Evolutionary conservation across 2,888 invertebrate species (phyloP).

Genomic region (Diarsia rubi): DNA sequence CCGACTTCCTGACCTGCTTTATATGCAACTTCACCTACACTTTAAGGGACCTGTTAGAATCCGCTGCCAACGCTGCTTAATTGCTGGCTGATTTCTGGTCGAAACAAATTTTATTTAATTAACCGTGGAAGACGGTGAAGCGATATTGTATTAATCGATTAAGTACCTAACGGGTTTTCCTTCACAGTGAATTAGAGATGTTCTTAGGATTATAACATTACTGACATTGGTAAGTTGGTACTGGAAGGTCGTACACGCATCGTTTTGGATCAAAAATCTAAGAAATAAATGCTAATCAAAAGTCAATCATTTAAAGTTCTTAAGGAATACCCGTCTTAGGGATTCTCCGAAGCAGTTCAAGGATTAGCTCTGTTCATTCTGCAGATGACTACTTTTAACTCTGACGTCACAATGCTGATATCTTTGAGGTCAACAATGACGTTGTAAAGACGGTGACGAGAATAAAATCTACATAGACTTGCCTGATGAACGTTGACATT

Average conservation of each 20-base stretch:
- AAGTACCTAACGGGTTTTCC: not conserved
- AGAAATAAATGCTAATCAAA: constrained; percentile 4
- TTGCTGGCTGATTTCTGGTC: too few relatives aligned
- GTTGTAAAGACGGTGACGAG: constrained; percentile 42
- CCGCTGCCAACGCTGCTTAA: too few relatives aligned
- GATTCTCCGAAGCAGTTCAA: constrained; percentile 44
- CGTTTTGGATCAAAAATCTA: not conserved
- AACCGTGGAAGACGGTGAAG: not conserved
- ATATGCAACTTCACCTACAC: too few relatives aligned
- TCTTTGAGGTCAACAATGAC: constrained; percentile 47
- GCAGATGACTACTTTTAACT: constrained; percentile 18
- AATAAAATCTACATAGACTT: constrained; percentile 41
- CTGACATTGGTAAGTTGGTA: not conserved
- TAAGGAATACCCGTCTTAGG: constrained; percentile 11
- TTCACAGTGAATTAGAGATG: constrained; percentile 17
- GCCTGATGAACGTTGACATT: constrained; percentile 45
- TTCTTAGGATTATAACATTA: constrained; percentile 7
- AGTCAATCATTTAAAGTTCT: constrained; percentile 19
- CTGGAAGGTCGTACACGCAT: not conserved
- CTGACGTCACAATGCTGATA: constrained; percentile 28
- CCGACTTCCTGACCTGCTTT: too few relatives aligned
- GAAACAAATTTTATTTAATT: too few relatives aligned
- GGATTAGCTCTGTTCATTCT: constrained; percentile 16
- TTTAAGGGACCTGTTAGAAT: too few relatives aligned
- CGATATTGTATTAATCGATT: constrained; percentile 1